These are phyloP conservation scores for Sarcophaga caerulescens DNA, from an alignment of 2,888 invertebrate species.

Conservation along the genomic window DNA sequence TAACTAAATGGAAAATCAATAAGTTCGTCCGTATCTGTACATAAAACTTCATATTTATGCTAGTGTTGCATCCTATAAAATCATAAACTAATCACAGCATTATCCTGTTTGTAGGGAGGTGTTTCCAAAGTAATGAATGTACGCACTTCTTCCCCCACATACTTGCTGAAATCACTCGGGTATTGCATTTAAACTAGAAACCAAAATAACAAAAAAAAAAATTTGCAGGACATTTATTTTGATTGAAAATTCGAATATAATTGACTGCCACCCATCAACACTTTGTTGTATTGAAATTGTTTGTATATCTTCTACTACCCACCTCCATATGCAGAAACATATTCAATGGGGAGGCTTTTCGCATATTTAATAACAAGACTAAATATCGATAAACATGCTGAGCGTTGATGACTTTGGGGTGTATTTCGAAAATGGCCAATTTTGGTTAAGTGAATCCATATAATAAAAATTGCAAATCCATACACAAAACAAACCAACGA, in stretches of 20 bases:
- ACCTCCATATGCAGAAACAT: too few species aligned
- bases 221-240: conserved; percentile 70
- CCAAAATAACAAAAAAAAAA: conserved; percentile 37
- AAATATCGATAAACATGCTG: conserved; percentile 31
- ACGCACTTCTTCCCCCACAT: conserved; percentile 8
- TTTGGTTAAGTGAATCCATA: conserved; percentile 31
- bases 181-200: conserved; percentile 18
- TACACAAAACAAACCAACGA: conserved; percentile 14
- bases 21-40: too few species aligned
- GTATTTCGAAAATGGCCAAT: conserved; percentile 45
- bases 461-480: conserved; percentile 46
- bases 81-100: too few species aligned
- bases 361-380: conserved; percentile 26
- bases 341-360: background rate
- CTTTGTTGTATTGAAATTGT: conserved; percentile 29
- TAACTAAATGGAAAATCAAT: too few species aligned
- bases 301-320: background rate
- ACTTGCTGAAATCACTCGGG: conserved; percentile 48
- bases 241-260: conserved; percentile 70
- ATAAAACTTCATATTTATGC: too few species aligned
- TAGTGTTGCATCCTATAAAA: too few species aligned
- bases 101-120: background rate
- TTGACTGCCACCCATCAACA: conserved; percentile 67
- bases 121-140: background rate
- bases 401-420: conserved; percentile 52